Percentiles rank a stretch among this genome's conserved stretches.
phyloP scores from a whole-genome alignment of 2,113 vertebrate species.

The Scophthalmus maximus region DNA sequence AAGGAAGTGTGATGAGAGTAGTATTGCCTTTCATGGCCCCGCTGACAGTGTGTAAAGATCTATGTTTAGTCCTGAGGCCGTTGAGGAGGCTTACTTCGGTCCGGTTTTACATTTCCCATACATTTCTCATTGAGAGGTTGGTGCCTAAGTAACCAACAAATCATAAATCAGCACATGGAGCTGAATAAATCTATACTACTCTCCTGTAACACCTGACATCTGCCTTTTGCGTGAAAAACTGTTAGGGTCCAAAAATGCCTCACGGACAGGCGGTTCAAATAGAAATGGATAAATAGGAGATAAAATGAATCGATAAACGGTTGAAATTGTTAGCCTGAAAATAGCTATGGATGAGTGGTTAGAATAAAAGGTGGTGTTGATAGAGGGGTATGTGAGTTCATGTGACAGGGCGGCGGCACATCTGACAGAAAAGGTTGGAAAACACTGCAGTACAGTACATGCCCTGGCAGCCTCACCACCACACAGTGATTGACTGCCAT shows the following conservation, averaged over 20 bases:
- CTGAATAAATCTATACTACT: neutral
- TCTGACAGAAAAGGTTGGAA: slow-evolving; percentile 1
- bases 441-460: neutral
- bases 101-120: slow-evolving; percentile 24
- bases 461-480: slow-evolving; percentile 12
- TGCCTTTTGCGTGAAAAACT: no score
- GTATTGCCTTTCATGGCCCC: slow-evolving; percentile 32
- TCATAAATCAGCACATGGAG: neutral
- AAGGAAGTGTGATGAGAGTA: slow-evolving; percentile 29
- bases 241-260: no score
- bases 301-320: neutral
- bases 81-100: slow-evolving; percentile 18
- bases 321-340: no score
- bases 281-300: no score
- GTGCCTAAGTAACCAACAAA: neutral
- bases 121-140: neutral
- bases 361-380: neutral
- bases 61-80: slow-evolving; percentile 22
- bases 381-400: neutral
- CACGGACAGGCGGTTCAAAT: no score
- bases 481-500: slow-evolving; percentile 14
- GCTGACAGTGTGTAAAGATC: slow-evolving; percentile 23
- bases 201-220: no score
- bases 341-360: neutral
- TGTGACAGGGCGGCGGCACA: neutral